Base-by-base conservation (phyloP, 2,797 vertebrate species). In the Sparidentex hasta region DNA sequence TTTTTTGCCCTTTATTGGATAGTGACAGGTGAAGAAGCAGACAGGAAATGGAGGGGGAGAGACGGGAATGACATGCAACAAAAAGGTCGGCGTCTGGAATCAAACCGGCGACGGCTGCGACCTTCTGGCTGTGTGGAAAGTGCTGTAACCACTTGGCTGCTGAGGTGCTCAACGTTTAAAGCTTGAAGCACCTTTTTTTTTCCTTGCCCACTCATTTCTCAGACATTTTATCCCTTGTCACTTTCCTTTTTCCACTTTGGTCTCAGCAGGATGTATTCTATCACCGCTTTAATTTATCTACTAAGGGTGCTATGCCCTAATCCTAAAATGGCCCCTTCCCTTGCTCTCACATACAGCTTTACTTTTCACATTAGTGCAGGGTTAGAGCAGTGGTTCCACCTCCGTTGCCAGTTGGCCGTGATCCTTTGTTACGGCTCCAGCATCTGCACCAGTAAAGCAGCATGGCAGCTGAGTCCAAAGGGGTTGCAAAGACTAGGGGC, bases 361-460 rank as follows among this genome's bases (percentile, higher is more conserved):
- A 78, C 54, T 84, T 85, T 86, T 83, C 76, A 67, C 57, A 73
- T 88, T 76, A 79, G 72, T 77, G 65, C 52, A 46, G 67, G 69
- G 70, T 76, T 85, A 79, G 65, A 80, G 55, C 73, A 71, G 77
- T 64, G 66, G 71, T 82, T 88, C 73, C 57, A 83, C 78, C 75
- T 76, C 65, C 52, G 57, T 13, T 71, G 71, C 86, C 78, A 84
- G 51, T 87, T 83, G 81, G 85, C 87, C 71, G 76, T 71, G 52
- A 77, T 87, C 68, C 72, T 77, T 29, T 61, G 62, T 71, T 79
- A 71, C 33, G 50, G 75, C 78, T 89, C 51, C 79, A 81, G 81
- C 75, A 70, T 81, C 77, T 83, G 73, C 62, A 69, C 76, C 69
- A 79, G 50, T 65, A 21, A 48, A 54, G 69, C 69, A 62, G 51